Base-by-base conservation (phyloP, 2,888 invertebrate species). In the Sesia bembeciformis region DNA sequence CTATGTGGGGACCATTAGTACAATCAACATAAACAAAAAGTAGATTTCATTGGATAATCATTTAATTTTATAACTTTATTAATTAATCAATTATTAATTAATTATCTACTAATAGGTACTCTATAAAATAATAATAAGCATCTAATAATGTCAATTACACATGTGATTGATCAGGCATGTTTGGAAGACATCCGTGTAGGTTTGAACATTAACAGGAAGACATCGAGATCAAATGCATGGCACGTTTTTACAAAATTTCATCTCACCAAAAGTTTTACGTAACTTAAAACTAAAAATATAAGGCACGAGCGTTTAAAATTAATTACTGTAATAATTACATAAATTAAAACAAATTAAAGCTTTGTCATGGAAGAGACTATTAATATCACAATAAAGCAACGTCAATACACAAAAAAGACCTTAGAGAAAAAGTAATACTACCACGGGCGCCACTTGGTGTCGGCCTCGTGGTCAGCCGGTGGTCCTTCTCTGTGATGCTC, bases 331-430 rank as follows among this genome's bases (percentile, higher is more conserved):
- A n/a, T n/a, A 61, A 54, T 53, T 65, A 61, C 57, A 55, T 76
- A 80, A 76, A 73, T 81, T 84, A 85, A 69, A 81, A 78, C 81
- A 73, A 88, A 84, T 89, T 88, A 89, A 89, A 89, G 88, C 88
- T 89, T 88, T 81, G 65, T 80, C 71, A 67, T 86, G 87, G 86
- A 88, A 85, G 85, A 86, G 74, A 78, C 76, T 81, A 77, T 59
- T 66, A 70, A 77, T 87, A 88, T 88, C 88, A 88, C 88, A 39
- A 52, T 7, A 52, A 52, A 40, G 5, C 23, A 23, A 23, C 23
- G 40, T 56, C 56, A 57, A 54, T 49, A 40, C 39, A 53, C 40
- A 53, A 53, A 52, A 39, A 52, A 52, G 7, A 7, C 8, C 40
- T 39, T 51, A n/a, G 7, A 23, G 23, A 23, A 39, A 40, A 49